Conservation (phyloP, 2,797 vertebrate genomes). For the Eleutherodactylus coqui region DNA sequence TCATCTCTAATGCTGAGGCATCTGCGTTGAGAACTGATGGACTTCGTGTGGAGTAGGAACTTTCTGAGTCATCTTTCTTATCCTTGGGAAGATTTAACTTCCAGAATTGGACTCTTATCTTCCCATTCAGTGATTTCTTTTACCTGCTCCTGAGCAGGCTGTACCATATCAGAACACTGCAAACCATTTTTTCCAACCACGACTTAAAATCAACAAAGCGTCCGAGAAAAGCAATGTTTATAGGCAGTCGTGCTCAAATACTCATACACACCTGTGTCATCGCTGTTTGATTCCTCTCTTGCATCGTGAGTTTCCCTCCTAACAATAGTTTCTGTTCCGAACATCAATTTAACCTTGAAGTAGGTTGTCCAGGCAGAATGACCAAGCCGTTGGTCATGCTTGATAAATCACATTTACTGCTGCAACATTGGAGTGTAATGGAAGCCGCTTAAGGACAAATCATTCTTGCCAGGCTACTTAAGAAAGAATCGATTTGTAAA, state of each 20-base stretch:
- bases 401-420: conserved; percentile 48
- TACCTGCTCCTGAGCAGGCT: not conserved
- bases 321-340: conserved; percentile 6
- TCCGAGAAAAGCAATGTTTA: not conserved
- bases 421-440: conserved; percentile 33
- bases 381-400: conserved; percentile 30
- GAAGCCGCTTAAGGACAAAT: conserved; percentile 30
- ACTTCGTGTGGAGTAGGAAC: not conserved
- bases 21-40: not conserved
- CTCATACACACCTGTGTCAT: not conserved
- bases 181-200: not conserved
- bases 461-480: conserved; percentile 23
- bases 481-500: conserved; percentile 34
- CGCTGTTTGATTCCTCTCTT: not conserved
- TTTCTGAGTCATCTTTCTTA: not conserved
- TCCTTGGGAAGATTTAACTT: not conserved
- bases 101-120: not conserved
- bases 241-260: not conserved
- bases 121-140: not conserved
- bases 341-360: conserved; percentile 51
- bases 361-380: conserved; percentile 37
- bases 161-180: not conserved
- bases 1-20: too few species aligned
- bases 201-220: not conserved
- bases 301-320: not conserved